These are phyloP conservation scores for Alethe castanea DNA, from an alignment of 2,113 vertebrate species.

Conservation along the genomic window DNA sequence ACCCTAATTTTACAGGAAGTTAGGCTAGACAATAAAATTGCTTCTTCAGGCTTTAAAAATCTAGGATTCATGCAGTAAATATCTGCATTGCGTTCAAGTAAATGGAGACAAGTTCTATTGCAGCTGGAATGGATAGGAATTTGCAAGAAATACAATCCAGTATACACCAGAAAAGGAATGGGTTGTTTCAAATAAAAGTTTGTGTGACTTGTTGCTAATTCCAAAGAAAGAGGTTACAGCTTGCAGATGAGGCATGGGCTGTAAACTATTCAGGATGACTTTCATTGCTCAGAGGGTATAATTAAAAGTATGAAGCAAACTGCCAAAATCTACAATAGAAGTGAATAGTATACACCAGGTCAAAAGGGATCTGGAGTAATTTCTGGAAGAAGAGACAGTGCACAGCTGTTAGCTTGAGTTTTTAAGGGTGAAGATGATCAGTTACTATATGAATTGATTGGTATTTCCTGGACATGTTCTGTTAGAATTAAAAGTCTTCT, in stretches of 20 bases:
- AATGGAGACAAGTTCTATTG: neutral
- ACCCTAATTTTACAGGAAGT: neutral
- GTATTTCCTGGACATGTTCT: conserved; percentile 64
- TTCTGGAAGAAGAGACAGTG: conserved; percentile 66
- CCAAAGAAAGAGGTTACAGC: neutral
- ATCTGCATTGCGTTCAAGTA: neutral
- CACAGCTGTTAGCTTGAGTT: conserved; percentile 65
- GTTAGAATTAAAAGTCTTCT: conserved; percentile 31
- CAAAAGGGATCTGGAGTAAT: conserved; percentile 59
- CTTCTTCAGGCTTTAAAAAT: neutral
- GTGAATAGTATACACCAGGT: conserved; percentile 42
- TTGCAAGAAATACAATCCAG: neutral
- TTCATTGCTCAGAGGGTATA: conserved; percentile 30
- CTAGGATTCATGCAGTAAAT: neutral
- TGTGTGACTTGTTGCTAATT: conserved; percentile 31
- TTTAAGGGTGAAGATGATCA: conserved; percentile 64
- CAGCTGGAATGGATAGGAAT: conserved; percentile 32
- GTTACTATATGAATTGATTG: conserved; percentile 65
- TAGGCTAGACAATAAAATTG: neutral
- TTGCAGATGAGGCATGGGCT: neutral
- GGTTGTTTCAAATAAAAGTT: conserved; percentile 54
- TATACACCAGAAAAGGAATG: conserved; percentile 51
- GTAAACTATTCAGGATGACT: conserved; percentile 18
- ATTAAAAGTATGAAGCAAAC: conserved; percentile 57
- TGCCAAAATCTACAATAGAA: conserved; percentile 62